Percentiles rank a stretch among this genome's conserved stretches.
These are phyloP conservation scores for Brachyistius frenatus DNA, from an alignment of 2,113 vertebrate genomes.

Conservation along the genomic window DNA sequence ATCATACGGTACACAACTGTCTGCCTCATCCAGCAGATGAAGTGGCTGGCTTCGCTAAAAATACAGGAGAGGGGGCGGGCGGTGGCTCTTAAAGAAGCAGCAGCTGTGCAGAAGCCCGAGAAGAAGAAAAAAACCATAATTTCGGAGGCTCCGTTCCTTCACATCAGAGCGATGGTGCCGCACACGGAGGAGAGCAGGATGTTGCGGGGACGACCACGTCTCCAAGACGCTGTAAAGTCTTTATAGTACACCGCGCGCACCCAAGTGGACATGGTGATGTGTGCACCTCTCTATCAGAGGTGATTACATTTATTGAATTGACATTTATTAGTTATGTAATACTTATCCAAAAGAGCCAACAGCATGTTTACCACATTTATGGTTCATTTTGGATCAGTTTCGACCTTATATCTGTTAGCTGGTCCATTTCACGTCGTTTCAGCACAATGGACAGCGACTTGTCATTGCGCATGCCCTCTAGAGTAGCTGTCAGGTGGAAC, in stretches of 20 bases:
- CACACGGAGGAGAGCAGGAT: conserved; percentile 32
- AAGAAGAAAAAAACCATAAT: conserved; percentile 1
- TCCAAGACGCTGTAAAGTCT: conserved; percentile 11
- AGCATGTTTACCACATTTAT: too few species aligned
- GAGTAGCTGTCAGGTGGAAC: conserved; percentile 19
- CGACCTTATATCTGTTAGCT: conserved; percentile 4
- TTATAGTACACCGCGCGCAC: conserved; percentile 18
- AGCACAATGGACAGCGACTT: conserved; percentile 75
- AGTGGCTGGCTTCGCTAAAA: conserved; percentile 86
- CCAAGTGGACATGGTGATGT: conserved; percentile 15
- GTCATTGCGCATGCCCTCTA: conserved; percentile 2
- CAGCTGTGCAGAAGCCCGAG: conserved; percentile 57
- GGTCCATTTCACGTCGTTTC: conserved; percentile 40
- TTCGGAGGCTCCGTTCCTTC: conserved; percentile 9
- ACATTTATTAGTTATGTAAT: conserved; percentile 10
- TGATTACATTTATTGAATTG: not conserved
- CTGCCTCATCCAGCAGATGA: conserved; percentile 80
- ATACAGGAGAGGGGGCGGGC: conserved; percentile 83
- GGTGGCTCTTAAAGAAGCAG: conserved; percentile 87
- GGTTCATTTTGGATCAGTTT: not conserved
- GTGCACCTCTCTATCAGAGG: not conserved
- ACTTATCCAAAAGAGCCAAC: not conserved
- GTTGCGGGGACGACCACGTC: conserved; percentile 7
- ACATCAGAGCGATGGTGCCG: conserved; percentile 31
- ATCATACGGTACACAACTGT: conserved; percentile 78